A percentile compares a stretch with the other conserved stretches of the same genome.
These are phyloP conservation scores for Hydrolagus colliei DNA, from an alignment of 2,797 vertebrate genomes.

Conservation along the genomic window DNA sequence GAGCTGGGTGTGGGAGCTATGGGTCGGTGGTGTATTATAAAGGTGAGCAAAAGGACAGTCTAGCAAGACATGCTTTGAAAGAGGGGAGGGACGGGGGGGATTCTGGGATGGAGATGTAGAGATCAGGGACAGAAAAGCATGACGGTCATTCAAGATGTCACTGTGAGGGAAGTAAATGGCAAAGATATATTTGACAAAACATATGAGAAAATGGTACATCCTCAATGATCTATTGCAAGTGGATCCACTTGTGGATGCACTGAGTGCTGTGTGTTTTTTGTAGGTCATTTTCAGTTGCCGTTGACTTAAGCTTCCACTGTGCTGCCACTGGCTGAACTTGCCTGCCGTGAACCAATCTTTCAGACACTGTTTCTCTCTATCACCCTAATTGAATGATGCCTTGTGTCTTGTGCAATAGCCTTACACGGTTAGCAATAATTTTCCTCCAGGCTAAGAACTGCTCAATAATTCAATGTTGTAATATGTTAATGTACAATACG, in stretches of 20 bases:
- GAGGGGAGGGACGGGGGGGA: too few relatives aligned
- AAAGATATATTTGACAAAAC: neutral
- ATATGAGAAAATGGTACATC: neutral
- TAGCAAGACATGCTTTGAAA: too few relatives aligned
- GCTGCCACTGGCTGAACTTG: neutral
- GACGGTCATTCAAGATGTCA: too few relatives aligned
- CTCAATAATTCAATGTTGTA: constrained; percentile 24
- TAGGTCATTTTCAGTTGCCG: too few relatives aligned
- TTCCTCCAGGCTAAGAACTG: neutral
- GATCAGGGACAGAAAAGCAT: too few relatives aligned
- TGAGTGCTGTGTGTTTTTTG: too few relatives aligned
- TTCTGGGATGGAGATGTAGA: too few relatives aligned
- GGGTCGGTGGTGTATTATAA: too few relatives aligned
- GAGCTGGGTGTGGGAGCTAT: too few relatives aligned
- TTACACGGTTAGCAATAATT: constrained; percentile 2
- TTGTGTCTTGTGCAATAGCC: neutral
- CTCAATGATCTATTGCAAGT: neutral
- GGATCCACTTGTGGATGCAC: too few relatives aligned
- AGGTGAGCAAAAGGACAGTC: too few relatives aligned
- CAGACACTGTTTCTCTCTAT: neutral
- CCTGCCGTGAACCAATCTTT: constrained; percentile 15
- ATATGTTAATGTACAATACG: neutral
- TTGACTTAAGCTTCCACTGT: neutral
- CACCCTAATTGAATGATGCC: constrained; percentile 8
- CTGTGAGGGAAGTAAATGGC: too few relatives aligned